Evolutionary conservation across 2,888 invertebrate species (phyloP).

Genomic region (Prionchulus punctatus): DNA sequence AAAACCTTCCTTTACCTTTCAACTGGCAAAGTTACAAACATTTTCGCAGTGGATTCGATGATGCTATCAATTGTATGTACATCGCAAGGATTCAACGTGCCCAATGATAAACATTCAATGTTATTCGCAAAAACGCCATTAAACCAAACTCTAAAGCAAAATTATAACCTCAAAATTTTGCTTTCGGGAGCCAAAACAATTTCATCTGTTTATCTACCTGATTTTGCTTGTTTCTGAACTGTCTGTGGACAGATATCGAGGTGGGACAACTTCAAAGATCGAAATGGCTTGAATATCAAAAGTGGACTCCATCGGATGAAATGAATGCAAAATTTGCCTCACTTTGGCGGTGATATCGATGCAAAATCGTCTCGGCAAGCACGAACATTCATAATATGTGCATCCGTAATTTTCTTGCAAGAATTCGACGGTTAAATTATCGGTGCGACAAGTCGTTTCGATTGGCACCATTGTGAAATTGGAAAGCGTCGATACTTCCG

Average conservation of each 20-base stretch:
- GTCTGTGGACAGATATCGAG: no score
- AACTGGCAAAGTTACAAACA: not conserved
- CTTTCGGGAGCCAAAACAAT: no score
- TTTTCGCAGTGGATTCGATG: not conserved
- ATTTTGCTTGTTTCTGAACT: no score
- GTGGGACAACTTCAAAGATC: not conserved
- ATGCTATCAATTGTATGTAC: not conserved
- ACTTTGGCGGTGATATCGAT: conserved; percentile 11
- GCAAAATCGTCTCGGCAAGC: conserved; percentile 12
- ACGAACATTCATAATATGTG: conserved; percentile 9
- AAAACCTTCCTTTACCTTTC: not conserved
- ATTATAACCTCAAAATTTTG: no score
- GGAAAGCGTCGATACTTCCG: no score
- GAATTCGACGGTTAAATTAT: not conserved
- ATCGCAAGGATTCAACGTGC: not conserved
- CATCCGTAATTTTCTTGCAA: not conserved
- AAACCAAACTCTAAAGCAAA: not conserved
- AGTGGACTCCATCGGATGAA: not conserved
- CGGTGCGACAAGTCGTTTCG: not conserved
- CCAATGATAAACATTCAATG: not conserved
- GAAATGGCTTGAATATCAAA: not conserved
- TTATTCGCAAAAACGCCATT: not conserved
- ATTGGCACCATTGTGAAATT: not conserved
- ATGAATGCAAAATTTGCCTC: not conserved
- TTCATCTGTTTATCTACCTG: no score